Evolutionary conservation across 1,140 invertebrate species (phyloP), one percentile per base, ranked within the genome.

Genomic region (Cherax destructor): DNA sequence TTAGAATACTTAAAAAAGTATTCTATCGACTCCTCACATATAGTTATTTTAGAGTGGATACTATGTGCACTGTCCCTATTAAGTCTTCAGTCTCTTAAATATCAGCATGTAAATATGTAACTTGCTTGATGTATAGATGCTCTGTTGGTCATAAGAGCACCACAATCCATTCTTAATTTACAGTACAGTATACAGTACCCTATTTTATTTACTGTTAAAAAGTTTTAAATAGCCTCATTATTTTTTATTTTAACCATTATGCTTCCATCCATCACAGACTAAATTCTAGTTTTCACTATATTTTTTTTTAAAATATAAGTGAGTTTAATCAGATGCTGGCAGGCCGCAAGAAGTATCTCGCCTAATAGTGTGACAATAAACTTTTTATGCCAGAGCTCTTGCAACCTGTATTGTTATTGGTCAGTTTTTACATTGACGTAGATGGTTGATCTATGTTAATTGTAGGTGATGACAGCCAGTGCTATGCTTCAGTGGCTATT

Each of bases 21-120:
- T 65, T 18, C 18, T 65, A 18, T 30, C n/a, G 24, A 30, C 24
- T 74, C 69, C 65, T 69, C 65, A 83, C 24, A 30, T 83, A 83
- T 83, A 21, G n/a, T 61, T 83, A 18, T n/a, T n/a, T 65, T 91
- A 79, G 61, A 49, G 69, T 80, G 76, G 41, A 83, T 85, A 79
- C 77, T 83, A 24, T 78, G 61, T 85, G 83, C 83, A 85, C 89
- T 69, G n/a, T 56, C 61, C 59, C 10, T 30, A 91, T 61, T 90
- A 84, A 74, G 72, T 50, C 59, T 80, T 59, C 74, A 59, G 77
- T 78, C 56, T 79, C 9, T 72, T 80, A 49, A 78, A 84, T 69
- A 86, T 79, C 50, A 85, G 89, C 89, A 91, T 91, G 89, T 91
- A 88, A 79, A 83, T 90, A n/a, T n/a, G n/a, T n/a, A 79, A 90